Evolutionary conservation across 2,888 invertebrate genomes (phyloP).

Genomic region (Perithous albicinctus): DNA sequence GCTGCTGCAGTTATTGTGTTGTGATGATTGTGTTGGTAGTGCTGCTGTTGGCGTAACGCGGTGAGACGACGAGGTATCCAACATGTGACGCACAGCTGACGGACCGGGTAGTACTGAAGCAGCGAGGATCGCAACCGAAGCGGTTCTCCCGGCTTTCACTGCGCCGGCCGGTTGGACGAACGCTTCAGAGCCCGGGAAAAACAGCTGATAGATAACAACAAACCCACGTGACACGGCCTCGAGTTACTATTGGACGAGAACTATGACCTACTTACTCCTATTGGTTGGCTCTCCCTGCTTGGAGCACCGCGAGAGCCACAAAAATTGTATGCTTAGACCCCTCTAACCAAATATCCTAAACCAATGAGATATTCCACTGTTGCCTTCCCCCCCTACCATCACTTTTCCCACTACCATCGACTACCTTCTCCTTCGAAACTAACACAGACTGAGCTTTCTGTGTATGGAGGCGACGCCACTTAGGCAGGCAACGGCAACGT

Average conservation of each 20-base stretch:
- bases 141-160: slow-evolving; percentile 79
- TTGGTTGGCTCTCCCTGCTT: slow-evolving; percentile 80
- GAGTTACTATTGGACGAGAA: slow-evolving; percentile 84
- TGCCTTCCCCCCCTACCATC: slow-evolving; percentile 48
- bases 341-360: slow-evolving; percentile 70
- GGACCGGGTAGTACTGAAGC: slow-evolving; percentile 80
- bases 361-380: slow-evolving; percentile 71
- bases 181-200: slow-evolving; percentile 82
- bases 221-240: slow-evolving; percentile 87
- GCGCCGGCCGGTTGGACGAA: slow-evolving; percentile 80
- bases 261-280: slow-evolving; percentile 87
- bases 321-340: slow-evolving; percentile 57
- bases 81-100: slow-evolving; percentile 83
- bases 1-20: slow-evolving; percentile 40
- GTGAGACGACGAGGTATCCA: slow-evolving; percentile 70
- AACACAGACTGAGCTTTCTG: background rate
- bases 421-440: slow-evolving; percentile 2
- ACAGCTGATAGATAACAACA: slow-evolving; percentile 90
- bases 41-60: slow-evolving; percentile 83
- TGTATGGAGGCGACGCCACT: slow-evolving; percentile 32
- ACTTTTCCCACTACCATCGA: background rate
- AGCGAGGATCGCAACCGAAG: slow-evolving; percentile 73
- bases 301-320: slow-evolving; percentile 71
- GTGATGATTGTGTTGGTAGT: slow-evolving; percentile 70
- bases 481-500: slow-evolving; percentile 48